Percentiles rank a stretch among this genome's conserved stretches.
Conservation (phyloP, 2,113 vertebrate genomes). For the Poecilia latipinna region DNA sequence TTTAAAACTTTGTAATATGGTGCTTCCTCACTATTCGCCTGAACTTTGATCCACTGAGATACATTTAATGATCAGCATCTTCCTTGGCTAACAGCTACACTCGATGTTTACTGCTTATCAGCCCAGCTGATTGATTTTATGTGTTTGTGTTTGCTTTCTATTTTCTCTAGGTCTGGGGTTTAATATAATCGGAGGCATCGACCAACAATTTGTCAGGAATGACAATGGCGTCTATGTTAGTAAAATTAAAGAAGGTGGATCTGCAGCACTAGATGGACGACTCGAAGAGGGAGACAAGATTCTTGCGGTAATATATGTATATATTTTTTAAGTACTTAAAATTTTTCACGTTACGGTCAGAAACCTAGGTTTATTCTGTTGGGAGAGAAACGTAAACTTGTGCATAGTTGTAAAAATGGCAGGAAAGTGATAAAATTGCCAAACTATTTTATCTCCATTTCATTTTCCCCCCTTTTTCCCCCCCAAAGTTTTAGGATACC, state of each 20-base stretch:
- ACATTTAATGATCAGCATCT: constrained; percentile 7
- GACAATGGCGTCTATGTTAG: constrained; percentile 94
- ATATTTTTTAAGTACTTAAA: background rate
- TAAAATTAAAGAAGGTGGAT: constrained; percentile 93
- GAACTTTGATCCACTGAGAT: constrained; percentile 54
- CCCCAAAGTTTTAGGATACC: background rate
- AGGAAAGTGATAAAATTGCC: background rate
- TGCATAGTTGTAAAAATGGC: background rate
- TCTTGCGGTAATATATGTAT: constrained; percentile 82
- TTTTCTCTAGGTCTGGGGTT: constrained; percentile 90
- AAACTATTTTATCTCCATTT: background rate
- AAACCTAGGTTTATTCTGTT: background rate
- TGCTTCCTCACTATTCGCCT: background rate
- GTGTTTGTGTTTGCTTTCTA: background rate
- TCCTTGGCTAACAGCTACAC: background rate
- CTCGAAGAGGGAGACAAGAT: constrained; percentile 96
- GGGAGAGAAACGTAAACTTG: background rate
- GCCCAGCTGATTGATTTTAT: background rate
- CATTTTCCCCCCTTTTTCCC: background rate
- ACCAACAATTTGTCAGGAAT: constrained; percentile 87
- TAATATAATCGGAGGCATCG: constrained; percentile 95
- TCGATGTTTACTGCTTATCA: background rate
- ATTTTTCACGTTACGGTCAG: background rate
- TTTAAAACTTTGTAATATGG: background rate
- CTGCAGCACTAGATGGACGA: constrained; percentile 89